Evolutionary conservation across 2,888 invertebrate species (phyloP).

Genomic region (Drosophila pullipes): DNA sequence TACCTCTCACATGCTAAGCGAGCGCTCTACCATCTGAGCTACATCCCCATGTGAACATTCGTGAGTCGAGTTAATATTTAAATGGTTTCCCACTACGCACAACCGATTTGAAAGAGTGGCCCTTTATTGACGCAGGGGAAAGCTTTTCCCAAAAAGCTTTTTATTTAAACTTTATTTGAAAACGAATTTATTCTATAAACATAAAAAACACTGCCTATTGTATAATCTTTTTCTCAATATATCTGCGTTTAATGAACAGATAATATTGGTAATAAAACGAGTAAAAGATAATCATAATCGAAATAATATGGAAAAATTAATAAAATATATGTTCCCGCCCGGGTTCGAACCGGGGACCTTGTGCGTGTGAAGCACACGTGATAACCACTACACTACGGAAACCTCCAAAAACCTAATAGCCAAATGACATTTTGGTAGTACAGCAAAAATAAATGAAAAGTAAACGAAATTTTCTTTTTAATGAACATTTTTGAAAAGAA

Average conservation of each 20-base stretch:
- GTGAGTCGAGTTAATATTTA: not conserved
- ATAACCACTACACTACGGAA: constrained; percentile 85
- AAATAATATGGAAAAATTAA: not conserved
- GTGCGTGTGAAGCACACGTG: constrained; percentile 85
- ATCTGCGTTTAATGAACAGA: not conserved
- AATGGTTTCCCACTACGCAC: not conserved
- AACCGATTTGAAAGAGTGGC: not conserved
- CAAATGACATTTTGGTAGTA: not conserved
- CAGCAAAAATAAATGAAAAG: not conserved
- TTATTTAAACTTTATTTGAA: constrained; percentile 9
- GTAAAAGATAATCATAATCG: not conserved
- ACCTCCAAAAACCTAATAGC: not conserved
- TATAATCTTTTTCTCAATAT: not conserved
- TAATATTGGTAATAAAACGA: not conserved
- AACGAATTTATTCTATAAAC: not conserved
- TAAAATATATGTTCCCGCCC: constrained; percentile 79
- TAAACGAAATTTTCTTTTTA: not conserved
- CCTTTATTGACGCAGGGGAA: not conserved
- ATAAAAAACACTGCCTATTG: not conserved
- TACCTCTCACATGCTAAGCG: constrained; percentile 86
- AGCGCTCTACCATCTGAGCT: constrained; percentile 86
- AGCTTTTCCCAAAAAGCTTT: constrained; percentile 36
- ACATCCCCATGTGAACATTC: constrained; percentile 71
- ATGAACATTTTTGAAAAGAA: not conserved
- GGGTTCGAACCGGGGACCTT: constrained; percentile 85